A percentile compares a stretch with the other conserved stretches of the same genome.
Conservation (phyloP, 2,797 vertebrate genomes). For the Heteromormyrus szaboi region DNA sequence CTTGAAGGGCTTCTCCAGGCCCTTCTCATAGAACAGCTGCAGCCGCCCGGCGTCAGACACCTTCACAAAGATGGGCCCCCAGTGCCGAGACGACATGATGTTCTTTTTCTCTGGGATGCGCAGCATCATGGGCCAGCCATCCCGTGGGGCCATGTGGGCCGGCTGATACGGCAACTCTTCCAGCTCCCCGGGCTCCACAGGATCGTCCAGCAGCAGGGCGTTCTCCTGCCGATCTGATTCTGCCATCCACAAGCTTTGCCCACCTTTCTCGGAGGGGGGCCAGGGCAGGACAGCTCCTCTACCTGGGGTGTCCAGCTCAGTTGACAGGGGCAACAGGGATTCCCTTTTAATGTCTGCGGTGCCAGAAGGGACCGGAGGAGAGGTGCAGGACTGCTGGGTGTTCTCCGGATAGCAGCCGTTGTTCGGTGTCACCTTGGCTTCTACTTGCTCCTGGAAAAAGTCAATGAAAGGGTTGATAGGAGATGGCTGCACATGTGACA, state of each 20-base stretch:
- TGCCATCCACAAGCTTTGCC: constrained; percentile 67
- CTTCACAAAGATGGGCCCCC: constrained; percentile 79
- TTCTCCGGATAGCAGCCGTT: constrained; percentile 18
- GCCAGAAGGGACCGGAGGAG: constrained; percentile 43
- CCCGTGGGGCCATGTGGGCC: constrained; percentile 51
- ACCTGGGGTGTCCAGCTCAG: constrained; percentile 53
- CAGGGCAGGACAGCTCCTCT: constrained; percentile 52
- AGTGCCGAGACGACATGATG: constrained; percentile 86
- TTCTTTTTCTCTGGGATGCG: constrained; percentile 87
- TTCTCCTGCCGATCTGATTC: constrained; percentile 59
- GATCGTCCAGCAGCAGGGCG: constrained; percentile 59
- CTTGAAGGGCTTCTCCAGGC: constrained; percentile 78
- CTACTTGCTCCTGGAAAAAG: constrained; percentile 65
- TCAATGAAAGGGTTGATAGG: constrained; percentile 80
- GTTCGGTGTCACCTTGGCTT: constrained; percentile 28
- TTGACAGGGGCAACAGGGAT: constrained; percentile 60
- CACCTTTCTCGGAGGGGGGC: constrained; percentile 49
- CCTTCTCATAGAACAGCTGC: constrained; percentile 78
- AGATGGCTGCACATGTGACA: constrained; percentile 71
- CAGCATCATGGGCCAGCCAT: constrained; percentile 83
- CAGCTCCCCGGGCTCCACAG: constrained; percentile 42
- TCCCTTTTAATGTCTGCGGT: constrained; percentile 59
- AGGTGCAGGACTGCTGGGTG: constrained; percentile 28
- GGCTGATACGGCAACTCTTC: constrained; percentile 43
- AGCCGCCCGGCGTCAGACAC: constrained; percentile 60